phyloP scores from a whole-genome alignment of 2,797 vertebrate genomes.

The Epinephelus coioides region DNA sequence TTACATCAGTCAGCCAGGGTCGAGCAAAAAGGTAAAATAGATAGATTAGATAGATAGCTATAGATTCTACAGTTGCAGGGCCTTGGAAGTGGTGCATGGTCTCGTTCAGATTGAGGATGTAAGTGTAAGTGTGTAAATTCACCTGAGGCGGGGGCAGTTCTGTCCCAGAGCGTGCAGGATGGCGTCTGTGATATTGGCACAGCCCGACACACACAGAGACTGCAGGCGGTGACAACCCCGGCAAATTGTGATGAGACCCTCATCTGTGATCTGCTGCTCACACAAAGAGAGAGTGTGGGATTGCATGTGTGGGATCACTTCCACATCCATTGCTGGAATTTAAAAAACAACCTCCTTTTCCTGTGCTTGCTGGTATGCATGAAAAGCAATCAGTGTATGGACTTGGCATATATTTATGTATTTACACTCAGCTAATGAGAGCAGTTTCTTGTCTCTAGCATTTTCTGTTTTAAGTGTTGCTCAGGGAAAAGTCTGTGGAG shows the following conservation, averaged over 20 bases:
- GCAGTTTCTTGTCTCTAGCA: neutral
- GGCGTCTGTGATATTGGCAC: conserved; percentile 97
- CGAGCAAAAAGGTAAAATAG: too few species aligned
- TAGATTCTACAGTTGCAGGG: neutral
- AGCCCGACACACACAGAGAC: conserved; percentile 97
- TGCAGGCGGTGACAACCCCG: conserved; percentile 97
- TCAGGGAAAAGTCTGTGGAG: conserved; percentile 16
- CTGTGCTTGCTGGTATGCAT: neutral
- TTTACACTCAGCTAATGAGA: conserved; percentile 3
- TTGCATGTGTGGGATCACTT: neutral
- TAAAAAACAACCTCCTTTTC: conserved; percentile 12
- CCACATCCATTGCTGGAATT: conserved; percentile 15
- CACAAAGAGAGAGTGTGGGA: conserved; percentile 24
- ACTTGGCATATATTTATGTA: neutral
- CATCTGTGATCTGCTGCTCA: conserved; percentile 98
- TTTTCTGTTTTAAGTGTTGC: conserved; percentile 2
- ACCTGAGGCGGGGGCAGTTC: conserved; percentile 98
- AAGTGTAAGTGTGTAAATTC: conserved; percentile 39
- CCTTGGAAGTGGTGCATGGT: neutral
- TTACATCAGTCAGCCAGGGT: too few species aligned
- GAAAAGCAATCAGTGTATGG: conserved; percentile 5
- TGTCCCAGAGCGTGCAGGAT: conserved; percentile 97
- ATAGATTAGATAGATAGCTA: too few species aligned
- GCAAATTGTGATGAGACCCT: conserved; percentile 98
- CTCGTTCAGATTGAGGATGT: conserved; percentile 3